These are phyloP conservation scores for Quadroppia sp. DNA, from an alignment of 2,888 invertebrate species.

Conservation along the genomic window DNA sequence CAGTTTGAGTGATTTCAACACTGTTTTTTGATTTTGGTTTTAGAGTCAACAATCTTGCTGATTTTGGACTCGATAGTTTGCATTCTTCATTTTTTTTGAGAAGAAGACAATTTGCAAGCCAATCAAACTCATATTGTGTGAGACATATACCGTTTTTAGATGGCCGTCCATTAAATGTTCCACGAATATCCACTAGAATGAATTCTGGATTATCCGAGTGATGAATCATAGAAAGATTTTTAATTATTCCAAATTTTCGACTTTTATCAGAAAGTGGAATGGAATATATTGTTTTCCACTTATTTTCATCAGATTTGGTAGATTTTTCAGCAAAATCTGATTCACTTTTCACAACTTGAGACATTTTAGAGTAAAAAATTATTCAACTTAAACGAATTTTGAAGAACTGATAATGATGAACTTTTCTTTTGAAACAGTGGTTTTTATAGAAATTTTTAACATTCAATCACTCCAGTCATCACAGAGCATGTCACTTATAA, in stretches of 20 bases:
- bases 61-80: not conserved
- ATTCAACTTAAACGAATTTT: no score
- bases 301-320: no score
- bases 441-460: no score
- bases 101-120: not conserved
- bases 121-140: not conserved
- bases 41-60: not conserved
- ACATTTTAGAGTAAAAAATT: no score
- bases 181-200: not conserved
- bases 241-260: no score
- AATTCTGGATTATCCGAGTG: not conserved
- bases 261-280: not conserved
- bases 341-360: no score
- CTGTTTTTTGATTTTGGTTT: not conserved
- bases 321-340: no score
- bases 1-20: not conserved
- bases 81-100: not conserved
- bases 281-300: not conserved
- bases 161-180: not conserved
- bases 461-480: no score
- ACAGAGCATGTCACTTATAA: no score
- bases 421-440: no score
- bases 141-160: not conserved
- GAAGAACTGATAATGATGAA: no score
- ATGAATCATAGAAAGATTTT: not conserved